Percentiles rank a stretch among this genome's conserved stretches.
phyloP scores from a whole-genome alignment of 1,140 invertebrate genomes.

The Caerostris extrusa region DNA sequence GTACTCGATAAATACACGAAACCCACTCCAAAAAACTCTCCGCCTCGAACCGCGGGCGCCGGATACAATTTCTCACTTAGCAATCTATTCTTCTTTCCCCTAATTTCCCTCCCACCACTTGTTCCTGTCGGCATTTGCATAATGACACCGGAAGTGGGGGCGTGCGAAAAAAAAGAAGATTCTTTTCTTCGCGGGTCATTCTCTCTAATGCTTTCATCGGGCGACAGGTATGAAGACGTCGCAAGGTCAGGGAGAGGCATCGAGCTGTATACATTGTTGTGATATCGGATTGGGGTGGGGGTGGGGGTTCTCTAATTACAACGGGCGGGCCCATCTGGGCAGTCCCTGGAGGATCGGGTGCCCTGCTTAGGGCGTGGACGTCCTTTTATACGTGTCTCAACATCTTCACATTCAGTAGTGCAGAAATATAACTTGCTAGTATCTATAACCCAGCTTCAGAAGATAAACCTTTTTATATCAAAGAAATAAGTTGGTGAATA shows the following conservation, averaged over 20 bases:
- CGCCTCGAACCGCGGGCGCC: neutral
- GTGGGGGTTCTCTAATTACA: neutral
- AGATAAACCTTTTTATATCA: no score
- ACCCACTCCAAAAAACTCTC: no score
- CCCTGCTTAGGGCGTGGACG: neutral
- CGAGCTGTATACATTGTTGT: no score
- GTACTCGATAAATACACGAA: no score
- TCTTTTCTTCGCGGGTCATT: neutral
- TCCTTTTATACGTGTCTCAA: neutral
- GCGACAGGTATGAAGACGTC: neutral
- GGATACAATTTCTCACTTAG: neutral
- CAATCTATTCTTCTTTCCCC: neutral
- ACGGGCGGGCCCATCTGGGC: neutral
- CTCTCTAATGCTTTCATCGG: neutral
- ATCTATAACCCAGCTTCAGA: no score
- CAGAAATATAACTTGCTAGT: no score
- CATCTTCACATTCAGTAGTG: no score
- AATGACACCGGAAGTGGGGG: slow-evolving; percentile 8
- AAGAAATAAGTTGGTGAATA: no score
- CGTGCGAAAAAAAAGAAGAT: neutral
- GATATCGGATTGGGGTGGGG: no score
- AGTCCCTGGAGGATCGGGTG: neutral
- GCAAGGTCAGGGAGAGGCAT: neutral
- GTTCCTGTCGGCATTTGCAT: neutral
- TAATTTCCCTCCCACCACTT: neutral